These are phyloP conservation scores for Leptopilina drosophilae DNA, from an alignment of 2,888 invertebrate species.

Conservation along the genomic window DNA sequence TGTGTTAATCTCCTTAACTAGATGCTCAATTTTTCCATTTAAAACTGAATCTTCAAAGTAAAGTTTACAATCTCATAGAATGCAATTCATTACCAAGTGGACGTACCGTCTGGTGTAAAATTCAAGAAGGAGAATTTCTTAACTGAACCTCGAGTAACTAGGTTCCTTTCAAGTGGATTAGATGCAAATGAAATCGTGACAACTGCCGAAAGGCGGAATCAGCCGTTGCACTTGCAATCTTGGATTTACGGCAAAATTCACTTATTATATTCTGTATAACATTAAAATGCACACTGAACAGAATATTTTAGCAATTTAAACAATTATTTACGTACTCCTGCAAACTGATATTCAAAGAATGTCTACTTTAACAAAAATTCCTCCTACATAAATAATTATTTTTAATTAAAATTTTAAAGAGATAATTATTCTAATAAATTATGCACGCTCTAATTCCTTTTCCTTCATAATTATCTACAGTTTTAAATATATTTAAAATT, in stretches of 20 bases:
- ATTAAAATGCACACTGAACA: background rate
- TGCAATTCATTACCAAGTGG: background rate
- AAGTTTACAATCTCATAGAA: too few relatives aligned
- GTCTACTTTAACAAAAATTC: too few relatives aligned
- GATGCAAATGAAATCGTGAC: constrained; percentile 22
- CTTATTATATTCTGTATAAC: constrained; percentile 29
- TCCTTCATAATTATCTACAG: background rate
- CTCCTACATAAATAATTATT: background rate
- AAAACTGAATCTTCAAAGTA: too few relatives aligned
- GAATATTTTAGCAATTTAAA: constrained; percentile 35
- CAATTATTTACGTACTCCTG: background rate
- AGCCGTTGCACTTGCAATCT: background rate
- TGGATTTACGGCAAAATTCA: background rate
- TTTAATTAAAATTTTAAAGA: too few relatives aligned
- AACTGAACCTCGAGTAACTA: background rate
- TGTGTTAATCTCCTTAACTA: too few relatives aligned
- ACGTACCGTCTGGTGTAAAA: constrained; percentile 6
- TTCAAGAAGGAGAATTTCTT: background rate
- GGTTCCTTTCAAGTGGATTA: constrained; percentile 31
- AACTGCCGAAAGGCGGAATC: constrained; percentile 18
- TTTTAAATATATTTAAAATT: background rate
- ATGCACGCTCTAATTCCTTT: too few relatives aligned
- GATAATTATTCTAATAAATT: too few relatives aligned
- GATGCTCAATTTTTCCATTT: too few relatives aligned
- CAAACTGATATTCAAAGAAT: background rate